Conservation (phyloP, 2,797 vertebrate species). For the Etheostoma nigrum region DNA sequence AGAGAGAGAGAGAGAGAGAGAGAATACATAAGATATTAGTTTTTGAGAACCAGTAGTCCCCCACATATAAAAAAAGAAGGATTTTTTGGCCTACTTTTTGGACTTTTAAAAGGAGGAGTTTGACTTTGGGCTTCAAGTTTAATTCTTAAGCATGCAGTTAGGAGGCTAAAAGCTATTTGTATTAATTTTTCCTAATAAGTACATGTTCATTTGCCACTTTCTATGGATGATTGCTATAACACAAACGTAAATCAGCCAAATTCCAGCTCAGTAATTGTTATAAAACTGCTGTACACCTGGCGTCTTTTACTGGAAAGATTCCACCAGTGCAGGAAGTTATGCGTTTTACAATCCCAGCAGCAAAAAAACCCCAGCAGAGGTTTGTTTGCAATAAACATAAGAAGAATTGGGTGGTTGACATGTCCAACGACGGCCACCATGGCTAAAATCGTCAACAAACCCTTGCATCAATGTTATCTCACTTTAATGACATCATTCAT, state of each 20-base stretch:
- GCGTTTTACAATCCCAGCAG: slow-evolving; percentile 20
- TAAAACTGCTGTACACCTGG: slow-evolving; percentile 19
- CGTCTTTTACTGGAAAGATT: slow-evolving; percentile 30
- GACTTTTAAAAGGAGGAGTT: slow-evolving; percentile 9
- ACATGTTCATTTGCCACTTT: background rate
- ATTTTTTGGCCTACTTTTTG: slow-evolving; percentile 22
- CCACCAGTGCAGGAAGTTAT: slow-evolving; percentile 30
- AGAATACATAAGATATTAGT: slow-evolving; percentile 34
- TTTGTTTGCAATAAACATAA: slow-evolving; percentile 53
- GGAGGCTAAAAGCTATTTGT: background rate
- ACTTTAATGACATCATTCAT: background rate
- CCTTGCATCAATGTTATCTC: too few relatives aligned
- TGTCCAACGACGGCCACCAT: background rate
- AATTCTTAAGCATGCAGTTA: background rate
- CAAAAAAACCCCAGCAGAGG: background rate
- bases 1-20: background rate
- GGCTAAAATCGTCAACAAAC: background rate
- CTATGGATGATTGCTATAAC: background rate
- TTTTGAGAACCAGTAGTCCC: slow-evolving; percentile 46
- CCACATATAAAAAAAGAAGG: background rate
- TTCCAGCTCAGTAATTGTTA: slow-evolving; percentile 10
- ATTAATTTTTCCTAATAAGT: slow-evolving; percentile 8
- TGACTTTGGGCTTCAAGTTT: background rate
- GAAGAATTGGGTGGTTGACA: background rate
- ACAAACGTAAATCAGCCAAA: background rate